Percentiles rank a stretch among this genome's conserved stretches.
Conservation (phyloP, 2,113 vertebrate genomes). For the Amphilophus citrinellus region DNA sequence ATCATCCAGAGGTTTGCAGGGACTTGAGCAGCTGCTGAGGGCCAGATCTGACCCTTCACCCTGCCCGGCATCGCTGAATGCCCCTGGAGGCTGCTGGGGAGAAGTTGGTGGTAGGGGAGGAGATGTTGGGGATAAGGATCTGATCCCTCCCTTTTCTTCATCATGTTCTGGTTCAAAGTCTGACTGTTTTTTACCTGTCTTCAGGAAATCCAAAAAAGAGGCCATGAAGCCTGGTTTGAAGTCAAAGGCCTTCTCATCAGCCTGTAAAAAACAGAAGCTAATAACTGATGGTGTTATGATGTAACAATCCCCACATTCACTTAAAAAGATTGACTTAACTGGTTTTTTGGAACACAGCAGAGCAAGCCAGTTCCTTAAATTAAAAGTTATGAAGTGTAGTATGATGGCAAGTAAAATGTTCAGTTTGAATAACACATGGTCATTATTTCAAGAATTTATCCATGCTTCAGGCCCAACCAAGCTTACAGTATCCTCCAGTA, state of each 20-base stretch:
- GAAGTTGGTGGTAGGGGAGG: slow-evolving; percentile 54
- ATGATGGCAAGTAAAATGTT: no score
- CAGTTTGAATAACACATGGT: no score
- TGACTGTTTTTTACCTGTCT: slow-evolving; percentile 84
- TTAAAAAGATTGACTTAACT: no score
- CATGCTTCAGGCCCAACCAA: no score
- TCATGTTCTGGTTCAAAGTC: slow-evolving; percentile 37
- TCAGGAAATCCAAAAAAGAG: slow-evolving; percentile 91
- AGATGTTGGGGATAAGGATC: slow-evolving; percentile 58
- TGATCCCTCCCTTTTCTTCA: slow-evolving; percentile 66
- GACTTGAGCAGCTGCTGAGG: slow-evolving; percentile 85
- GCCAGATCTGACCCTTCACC: slow-evolving; percentile 78
- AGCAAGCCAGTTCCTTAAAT: no score
- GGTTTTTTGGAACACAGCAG: no score
- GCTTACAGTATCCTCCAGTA: no score
- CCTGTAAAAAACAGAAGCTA: slow-evolving; percentile 62
- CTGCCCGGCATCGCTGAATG: slow-evolving; percentile 72
- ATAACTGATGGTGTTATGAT: background rate
- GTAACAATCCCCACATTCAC: background rate
- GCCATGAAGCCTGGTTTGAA: slow-evolving; percentile 92
- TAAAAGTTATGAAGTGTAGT: no score
- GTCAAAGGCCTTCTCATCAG: slow-evolving; percentile 89
- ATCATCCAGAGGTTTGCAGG: slow-evolving; percentile 89
- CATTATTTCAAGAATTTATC: no score
- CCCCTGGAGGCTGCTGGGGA: slow-evolving; percentile 21